These are phyloP conservation scores for Cheilinus undulatus DNA, from an alignment of 2,113 vertebrate genomes.

Conservation along the genomic window DNA sequence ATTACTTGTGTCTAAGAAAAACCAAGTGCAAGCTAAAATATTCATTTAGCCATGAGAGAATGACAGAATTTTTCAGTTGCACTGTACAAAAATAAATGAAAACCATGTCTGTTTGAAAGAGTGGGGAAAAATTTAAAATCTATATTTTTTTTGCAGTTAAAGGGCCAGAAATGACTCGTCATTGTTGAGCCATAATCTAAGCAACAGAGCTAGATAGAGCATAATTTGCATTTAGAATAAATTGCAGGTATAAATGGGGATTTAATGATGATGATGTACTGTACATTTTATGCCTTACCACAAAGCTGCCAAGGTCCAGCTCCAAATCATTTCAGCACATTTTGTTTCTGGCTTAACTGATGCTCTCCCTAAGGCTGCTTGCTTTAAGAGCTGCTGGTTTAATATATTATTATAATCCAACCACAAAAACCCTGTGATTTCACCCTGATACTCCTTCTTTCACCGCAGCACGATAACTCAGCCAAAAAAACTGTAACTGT, in stretches of 20 bases:
- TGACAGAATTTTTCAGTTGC: no score
- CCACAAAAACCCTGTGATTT: constrained; percentile 27
- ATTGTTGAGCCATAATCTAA: background rate
- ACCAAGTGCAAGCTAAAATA: no score
- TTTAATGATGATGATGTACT: constrained; percentile 1
- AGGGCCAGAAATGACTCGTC: background rate
- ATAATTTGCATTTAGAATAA: constrained; percentile 23
- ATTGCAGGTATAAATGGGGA: background rate
- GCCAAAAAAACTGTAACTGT: constrained; percentile 16
- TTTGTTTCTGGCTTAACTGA: constrained; percentile 33
- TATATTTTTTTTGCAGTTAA: no score
- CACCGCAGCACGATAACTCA: constrained; percentile 30
- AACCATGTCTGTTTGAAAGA: no score
- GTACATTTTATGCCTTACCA: background rate
- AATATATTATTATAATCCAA: constrained; percentile 19
- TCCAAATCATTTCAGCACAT: constrained; percentile 50
- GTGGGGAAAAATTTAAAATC: no score
- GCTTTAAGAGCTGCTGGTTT: constrained; percentile 15
- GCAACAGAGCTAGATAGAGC: background rate
- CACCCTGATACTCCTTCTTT: constrained; percentile 18
- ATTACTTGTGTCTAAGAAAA: no score
- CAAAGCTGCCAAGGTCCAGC: background rate
- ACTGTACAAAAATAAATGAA: no score
- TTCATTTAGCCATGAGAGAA: no score
- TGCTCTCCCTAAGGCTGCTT: constrained; percentile 8